Evolutionary conservation across 2,888 invertebrate species (phyloP).

Genomic region (Drosophila affinis): DNA sequence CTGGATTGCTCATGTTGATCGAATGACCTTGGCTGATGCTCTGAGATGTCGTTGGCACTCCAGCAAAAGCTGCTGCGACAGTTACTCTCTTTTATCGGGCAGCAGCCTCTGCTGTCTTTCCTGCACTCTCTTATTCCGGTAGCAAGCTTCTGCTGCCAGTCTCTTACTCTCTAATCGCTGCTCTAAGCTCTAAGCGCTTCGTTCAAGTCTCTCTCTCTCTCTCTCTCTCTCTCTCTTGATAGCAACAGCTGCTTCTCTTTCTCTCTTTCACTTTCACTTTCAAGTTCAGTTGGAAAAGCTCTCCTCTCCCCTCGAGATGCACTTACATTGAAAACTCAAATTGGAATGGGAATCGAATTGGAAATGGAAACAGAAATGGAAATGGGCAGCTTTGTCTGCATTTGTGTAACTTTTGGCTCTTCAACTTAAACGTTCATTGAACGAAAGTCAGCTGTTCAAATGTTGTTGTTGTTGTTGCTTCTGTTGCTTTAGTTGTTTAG

Average conservation of each 20-base stretch:
- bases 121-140: slow-evolving; percentile 8
- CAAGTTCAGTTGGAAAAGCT: slow-evolving; percentile 69
- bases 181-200: neutral
- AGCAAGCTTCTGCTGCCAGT: too few species aligned
- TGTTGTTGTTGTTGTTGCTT: slow-evolving; percentile 19
- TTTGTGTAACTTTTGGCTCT: slow-evolving; percentile 44
- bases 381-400: slow-evolving; percentile 44
- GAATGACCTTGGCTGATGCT: slow-evolving; percentile 56
- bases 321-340: slow-evolving; percentile 51
- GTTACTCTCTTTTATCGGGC: slow-evolving; percentile 3
- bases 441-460: slow-evolving; percentile 74
- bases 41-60: slow-evolving; percentile 69
- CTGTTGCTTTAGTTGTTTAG: slow-evolving; percentile 16
- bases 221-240: neutral
- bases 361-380: slow-evolving; percentile 3
- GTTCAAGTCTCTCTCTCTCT: neutral
- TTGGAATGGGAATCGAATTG: slow-evolving; percentile 6
- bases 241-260: neutral
- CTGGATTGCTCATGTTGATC: slow-evolving; percentile 18
- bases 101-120: slow-evolving; percentile 2
- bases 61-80: slow-evolving; percentile 55
- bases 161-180: neutral
- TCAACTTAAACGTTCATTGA: slow-evolving; percentile 67
- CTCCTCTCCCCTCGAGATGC: slow-evolving; percentile 37
- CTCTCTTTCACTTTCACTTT: slow-evolving; percentile 58